These are phyloP conservation scores for Meloidogyne floridensis DNA, from an alignment of 1,140 invertebrate species.

Conservation along the genomic window DNA sequence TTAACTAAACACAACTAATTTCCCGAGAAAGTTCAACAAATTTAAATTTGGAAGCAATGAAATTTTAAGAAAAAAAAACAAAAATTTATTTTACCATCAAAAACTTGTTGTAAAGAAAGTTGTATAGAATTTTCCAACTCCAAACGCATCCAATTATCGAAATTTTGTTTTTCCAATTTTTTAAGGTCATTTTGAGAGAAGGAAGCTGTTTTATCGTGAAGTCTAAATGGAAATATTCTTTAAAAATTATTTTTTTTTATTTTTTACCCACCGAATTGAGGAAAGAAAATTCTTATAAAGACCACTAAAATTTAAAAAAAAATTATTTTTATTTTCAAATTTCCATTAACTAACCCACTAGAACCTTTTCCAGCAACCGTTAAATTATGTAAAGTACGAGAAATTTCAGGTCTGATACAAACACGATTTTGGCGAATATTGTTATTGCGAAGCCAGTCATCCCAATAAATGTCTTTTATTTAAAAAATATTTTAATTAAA, in stretches of 20 bases:
- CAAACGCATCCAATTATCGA: slow-evolving; percentile 18
- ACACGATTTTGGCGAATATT: slow-evolving; percentile 83
- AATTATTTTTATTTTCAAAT: slow-evolving; percentile 15
- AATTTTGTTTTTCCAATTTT: slow-evolving; percentile 43
- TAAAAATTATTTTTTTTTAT: not conserved
- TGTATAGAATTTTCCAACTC: slow-evolving; percentile 1
- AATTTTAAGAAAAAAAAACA: too few relatives aligned
- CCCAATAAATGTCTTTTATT: slow-evolving; percentile 83
- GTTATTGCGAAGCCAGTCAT: slow-evolving; percentile 95
- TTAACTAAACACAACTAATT: too few relatives aligned
- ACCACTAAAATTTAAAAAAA: slow-evolving; percentile 45
- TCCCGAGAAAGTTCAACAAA: too few relatives aligned
- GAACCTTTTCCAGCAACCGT: slow-evolving; percentile 67
- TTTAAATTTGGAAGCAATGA: too few relatives aligned
- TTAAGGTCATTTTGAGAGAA: slow-evolving; percentile 56
- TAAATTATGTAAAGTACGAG: slow-evolving; percentile 67
- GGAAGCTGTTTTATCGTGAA: slow-evolving; percentile 55
- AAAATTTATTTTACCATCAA: not conserved
- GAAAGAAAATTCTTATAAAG: slow-evolving; percentile 59
- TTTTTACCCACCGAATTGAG: slow-evolving; percentile 38
- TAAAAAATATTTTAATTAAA: not conserved
- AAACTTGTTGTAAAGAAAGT: slow-evolving; percentile 1
- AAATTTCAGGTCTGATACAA: slow-evolving; percentile 91
- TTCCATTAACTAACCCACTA: slow-evolving; percentile 44
- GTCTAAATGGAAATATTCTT: not conserved